Conservation (phyloP, 2,888 invertebrate genomes). For the Vanessa cardui region DNA sequence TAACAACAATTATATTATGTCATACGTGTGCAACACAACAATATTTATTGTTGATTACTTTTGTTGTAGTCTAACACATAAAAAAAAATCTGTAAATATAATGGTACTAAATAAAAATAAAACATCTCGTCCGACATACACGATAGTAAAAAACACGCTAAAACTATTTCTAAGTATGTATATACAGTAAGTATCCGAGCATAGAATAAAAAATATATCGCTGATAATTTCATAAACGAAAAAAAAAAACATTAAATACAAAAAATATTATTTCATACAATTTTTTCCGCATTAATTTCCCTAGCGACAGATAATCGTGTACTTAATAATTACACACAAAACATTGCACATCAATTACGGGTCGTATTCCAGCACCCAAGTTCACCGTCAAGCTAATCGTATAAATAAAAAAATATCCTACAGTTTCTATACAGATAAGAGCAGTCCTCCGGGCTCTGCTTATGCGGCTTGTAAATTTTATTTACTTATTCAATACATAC, state of each 20-base stretch:
- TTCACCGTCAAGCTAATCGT: too few species aligned
- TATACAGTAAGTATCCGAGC: conserved; percentile 15
- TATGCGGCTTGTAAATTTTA: too few species aligned
- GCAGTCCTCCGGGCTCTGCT: too few species aligned
- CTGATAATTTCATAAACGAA: not conserved
- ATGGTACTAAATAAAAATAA: not conserved
- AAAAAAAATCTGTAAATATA: not conserved
- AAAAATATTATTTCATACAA: not conserved
- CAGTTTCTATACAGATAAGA: too few species aligned
- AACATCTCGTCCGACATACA: conserved; percentile 8
- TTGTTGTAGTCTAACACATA: not conserved
- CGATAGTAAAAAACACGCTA: conserved; percentile 3
- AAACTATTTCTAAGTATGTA: conserved; percentile 10
- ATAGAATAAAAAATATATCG: conserved; percentile 3
- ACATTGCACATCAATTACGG: too few species aligned
- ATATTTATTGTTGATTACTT: not conserved
- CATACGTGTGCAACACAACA: not conserved
- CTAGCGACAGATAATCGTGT: too few species aligned
- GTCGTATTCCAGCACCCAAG: too few species aligned
- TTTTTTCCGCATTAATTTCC: too few species aligned
- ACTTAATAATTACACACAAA: too few species aligned
- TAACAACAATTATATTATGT: not conserved
- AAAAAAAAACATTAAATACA: not conserved
- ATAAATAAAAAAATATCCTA: too few species aligned
- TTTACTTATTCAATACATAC: too few species aligned